Conservation (phyloP, 2,888 invertebrate species). For the Luffia ferchaultella region DNA sequence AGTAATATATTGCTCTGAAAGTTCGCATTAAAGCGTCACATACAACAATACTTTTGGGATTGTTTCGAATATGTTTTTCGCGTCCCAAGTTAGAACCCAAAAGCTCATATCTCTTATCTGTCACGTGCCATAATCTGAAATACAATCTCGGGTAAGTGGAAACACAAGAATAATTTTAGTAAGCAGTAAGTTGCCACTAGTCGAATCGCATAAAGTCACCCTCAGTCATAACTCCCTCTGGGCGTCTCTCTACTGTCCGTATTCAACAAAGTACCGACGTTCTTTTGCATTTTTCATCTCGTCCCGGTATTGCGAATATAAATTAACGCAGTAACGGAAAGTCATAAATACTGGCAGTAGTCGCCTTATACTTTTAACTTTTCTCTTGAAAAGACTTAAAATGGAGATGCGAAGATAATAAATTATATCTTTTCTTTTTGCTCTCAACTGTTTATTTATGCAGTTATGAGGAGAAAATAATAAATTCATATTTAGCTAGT, state of each 20-base stretch:
- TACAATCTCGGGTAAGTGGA: constrained; percentile 8
- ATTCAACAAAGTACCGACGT: too few species aligned
- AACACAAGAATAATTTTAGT: constrained; percentile 10
- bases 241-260: not conserved
- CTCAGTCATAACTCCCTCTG: constrained; percentile 25
- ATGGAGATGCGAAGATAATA: constrained; percentile 23
- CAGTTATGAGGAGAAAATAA: too few species aligned
- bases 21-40: too few species aligned
- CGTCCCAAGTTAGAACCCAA: too few species aligned
- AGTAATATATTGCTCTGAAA: too few species aligned
- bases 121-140: not conserved
- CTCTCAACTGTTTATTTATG: constrained; percentile 1
- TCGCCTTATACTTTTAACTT: constrained; percentile 23
- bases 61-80: too few species aligned
- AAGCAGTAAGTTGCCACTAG: constrained; percentile 22
- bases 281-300: constrained; percentile 24
- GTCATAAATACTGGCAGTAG: constrained; percentile 36
- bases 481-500: too few species aligned
- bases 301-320: constrained; percentile 29
- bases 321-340: constrained; percentile 30
- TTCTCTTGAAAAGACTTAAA: constrained; percentile 19
- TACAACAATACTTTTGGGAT: too few species aligned
- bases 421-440: constrained; percentile 17
- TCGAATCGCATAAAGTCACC: constrained; percentile 35
- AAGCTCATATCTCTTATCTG: not conserved